Conservation (phyloP, 2,797 vertebrate genomes). For the Myotis myotis region DNA sequence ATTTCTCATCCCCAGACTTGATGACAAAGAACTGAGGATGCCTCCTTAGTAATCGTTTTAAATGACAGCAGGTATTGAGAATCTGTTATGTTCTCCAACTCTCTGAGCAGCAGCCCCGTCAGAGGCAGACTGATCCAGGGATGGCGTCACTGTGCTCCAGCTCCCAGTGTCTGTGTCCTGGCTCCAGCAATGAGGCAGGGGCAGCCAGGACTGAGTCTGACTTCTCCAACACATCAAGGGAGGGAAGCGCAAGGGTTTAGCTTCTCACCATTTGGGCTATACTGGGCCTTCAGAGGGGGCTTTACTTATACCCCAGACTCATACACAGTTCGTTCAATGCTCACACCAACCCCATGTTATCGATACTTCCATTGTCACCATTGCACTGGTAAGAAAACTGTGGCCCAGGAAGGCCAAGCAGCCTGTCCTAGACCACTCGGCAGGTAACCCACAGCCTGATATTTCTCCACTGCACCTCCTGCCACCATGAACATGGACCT, state of each 20-base stretch:
- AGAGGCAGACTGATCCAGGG: not conserved
- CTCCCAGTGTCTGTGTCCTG: not conserved
- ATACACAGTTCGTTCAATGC: not conserved
- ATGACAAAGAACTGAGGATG: not conserved
- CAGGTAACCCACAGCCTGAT: not conserved
- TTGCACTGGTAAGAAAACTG: not conserved
- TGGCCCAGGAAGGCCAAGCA: not conserved
- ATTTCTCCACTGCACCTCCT: not conserved
- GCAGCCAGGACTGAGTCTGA: not conserved
- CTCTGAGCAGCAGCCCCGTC: not conserved
- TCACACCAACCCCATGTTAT: not conserved
- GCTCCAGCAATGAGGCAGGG: not conserved
- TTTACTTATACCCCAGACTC: not conserved
- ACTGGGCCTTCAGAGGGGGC: not conserved
- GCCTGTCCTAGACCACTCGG: not conserved
- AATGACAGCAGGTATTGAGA: not conserved
- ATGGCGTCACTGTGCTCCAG: fast-evolving
- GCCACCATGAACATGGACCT: not conserved
- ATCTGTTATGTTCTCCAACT: not conserved
- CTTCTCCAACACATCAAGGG: not conserved
- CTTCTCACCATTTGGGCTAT: not conserved
- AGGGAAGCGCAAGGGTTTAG: not conserved
- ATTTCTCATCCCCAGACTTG: not conserved
- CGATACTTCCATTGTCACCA: not conserved
- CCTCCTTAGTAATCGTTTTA: not conserved